Conservation (phyloP, 1,140 invertebrate species). For the Heterodera schachtii region DNA sequence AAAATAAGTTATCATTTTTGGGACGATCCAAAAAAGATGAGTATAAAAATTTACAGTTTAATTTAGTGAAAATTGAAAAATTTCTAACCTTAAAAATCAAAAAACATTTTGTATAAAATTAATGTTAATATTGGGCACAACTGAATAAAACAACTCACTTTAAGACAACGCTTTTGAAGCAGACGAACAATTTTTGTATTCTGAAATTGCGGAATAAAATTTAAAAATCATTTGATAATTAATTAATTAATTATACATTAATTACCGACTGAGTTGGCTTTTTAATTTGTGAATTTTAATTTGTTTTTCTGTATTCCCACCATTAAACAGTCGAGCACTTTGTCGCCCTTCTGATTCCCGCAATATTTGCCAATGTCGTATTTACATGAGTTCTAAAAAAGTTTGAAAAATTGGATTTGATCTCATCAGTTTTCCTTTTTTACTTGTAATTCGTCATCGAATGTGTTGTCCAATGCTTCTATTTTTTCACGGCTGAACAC, state of each 20-base stretch:
- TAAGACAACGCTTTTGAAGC: slow-evolving; percentile 82
- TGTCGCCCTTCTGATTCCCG: slow-evolving; percentile 52
- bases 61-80: background rate
- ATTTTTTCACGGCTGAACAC: slow-evolving; percentile 62
- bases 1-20: background rate
- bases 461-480: slow-evolving; percentile 61
- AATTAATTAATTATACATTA: no score
- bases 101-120: no score
- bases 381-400: slow-evolving; percentile 52
- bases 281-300: no score
- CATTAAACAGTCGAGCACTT: slow-evolving; percentile 70
- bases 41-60: background rate
- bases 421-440: no score
- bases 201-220: background rate
- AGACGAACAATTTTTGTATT: slow-evolving; percentile 76
- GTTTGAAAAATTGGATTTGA: background rate
- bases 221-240: background rate
- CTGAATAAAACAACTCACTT: background rate
- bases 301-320: background rate
- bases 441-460: slow-evolving; percentile 63
- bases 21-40: no score
- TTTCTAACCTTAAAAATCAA: no score
- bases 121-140: no score
- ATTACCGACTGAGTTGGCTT: no score
- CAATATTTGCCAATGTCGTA: slow-evolving; percentile 66